These are phyloP conservation scores for Spisula solida DNA, from an alignment of 2,888 invertebrate species.

Conservation along the genomic window DNA sequence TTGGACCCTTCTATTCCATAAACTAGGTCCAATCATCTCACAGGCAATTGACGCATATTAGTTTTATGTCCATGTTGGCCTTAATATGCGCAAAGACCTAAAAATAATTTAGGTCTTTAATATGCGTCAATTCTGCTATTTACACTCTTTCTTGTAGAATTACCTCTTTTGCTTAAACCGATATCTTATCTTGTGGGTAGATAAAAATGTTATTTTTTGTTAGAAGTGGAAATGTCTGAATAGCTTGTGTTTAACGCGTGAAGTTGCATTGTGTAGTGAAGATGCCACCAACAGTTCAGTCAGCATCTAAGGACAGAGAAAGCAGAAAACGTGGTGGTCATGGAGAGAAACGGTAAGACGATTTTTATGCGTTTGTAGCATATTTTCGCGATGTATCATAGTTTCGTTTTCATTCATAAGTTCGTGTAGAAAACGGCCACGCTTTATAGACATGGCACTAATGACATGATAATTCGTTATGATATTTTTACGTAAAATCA, in stretches of 20 bases:
- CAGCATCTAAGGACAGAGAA: constrained; percentile 81
- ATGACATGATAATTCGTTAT: too few relatives aligned
- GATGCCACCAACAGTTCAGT: constrained; percentile 86
- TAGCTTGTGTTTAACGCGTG: neutral
- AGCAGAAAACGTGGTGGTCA: constrained; percentile 71
- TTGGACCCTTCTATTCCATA: too few relatives aligned
- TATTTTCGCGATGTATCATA: constrained; percentile 57
- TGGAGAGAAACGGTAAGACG: constrained; percentile 80
- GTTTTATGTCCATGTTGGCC: too few relatives aligned
- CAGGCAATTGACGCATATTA: too few relatives aligned
- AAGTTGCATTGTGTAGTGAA: neutral
- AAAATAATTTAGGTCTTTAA: too few relatives aligned
- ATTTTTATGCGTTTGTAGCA: constrained; percentile 36
- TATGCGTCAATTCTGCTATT: too few relatives aligned
- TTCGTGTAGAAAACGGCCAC: neutral
- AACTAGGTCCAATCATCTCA: too few relatives aligned
- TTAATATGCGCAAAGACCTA: too few relatives aligned
- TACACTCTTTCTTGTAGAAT: too few relatives aligned
- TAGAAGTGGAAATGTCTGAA: neutral
- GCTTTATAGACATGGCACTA: too few relatives aligned
- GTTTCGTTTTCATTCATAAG: neutral
- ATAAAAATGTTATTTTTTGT: neutral
- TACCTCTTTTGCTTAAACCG: too few relatives aligned
- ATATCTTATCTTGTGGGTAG: neutral
- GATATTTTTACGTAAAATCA: too few relatives aligned